Conservation (phyloP, 1,140 invertebrate genomes). For the Charaxes varanes region DNA sequence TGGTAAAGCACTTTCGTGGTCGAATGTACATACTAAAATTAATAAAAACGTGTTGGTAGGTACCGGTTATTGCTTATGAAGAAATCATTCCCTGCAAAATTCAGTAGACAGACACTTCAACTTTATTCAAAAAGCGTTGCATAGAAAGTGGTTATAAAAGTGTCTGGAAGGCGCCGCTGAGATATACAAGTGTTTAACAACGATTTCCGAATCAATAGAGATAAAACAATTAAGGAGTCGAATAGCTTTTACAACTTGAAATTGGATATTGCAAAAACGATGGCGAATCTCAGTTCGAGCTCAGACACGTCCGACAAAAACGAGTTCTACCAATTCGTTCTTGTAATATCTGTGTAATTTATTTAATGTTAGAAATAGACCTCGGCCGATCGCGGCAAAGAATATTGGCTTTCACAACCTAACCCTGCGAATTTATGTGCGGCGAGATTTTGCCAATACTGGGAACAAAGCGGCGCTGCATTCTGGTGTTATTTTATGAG, state of each 20-base stretch:
- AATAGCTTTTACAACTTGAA: conserved; percentile 16
- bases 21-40: too few relatives aligned
- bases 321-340: conserved; percentile 65
- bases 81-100: too few relatives aligned
- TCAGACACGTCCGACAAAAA: conserved; percentile 57
- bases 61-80: too few relatives aligned
- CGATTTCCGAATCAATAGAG: too few relatives aligned
- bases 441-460: conserved; percentile 50
- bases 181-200: too few relatives aligned
- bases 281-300: conserved; percentile 45
- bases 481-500: conserved; percentile 23
- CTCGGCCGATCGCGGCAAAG: conserved; percentile 59
- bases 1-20: too few relatives aligned
- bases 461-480: conserved; percentile 15
- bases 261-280: conserved; percentile 44
- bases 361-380: conserved; percentile 71
- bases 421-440: conserved; percentile 64
- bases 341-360: conserved; percentile 71
- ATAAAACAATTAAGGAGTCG: conserved; percentile 6
- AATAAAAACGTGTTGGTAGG: too few relatives aligned
- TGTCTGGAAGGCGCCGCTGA: too few relatives aligned
- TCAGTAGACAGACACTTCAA: too few relatives aligned
- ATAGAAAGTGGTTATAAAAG: too few relatives aligned
- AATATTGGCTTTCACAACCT: conserved; percentile 72
- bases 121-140: too few relatives aligned